Percentiles rank a stretch among this genome's conserved stretches.
Evolutionary conservation across 37 sponge, comb jelly and placozoan genomes (phyloP).

Genomic region (Cladorhizidae sp.): DNA sequence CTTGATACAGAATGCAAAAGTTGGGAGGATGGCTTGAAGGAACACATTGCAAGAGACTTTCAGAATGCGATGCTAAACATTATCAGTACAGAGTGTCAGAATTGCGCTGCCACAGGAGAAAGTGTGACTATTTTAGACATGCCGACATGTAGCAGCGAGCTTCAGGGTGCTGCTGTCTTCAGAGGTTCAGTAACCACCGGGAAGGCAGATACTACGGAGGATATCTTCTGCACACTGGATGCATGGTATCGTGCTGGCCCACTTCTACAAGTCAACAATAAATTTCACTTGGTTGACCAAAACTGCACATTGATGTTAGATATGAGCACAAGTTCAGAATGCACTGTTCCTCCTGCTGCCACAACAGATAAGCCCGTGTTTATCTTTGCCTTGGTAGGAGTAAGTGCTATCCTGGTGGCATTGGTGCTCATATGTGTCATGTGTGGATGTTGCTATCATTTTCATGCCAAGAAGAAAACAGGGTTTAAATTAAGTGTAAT

Average conservation of each 20-base stretch:
- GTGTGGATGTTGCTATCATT: too few species aligned
- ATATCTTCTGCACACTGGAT: constrained; percentile 13
- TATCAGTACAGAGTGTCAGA: background rate
- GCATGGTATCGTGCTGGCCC: constrained; percentile 15
- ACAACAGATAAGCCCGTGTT: too few species aligned
- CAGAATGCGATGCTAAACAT: background rate
- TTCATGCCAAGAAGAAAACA: too few species aligned
- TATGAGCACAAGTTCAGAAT: background rate
- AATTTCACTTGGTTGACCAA: background rate
- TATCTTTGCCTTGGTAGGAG: too few species aligned
- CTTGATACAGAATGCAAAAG: background rate
- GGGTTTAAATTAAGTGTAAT: too few species aligned
- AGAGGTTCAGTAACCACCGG: constrained; percentile 2
- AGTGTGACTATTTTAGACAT: background rate
- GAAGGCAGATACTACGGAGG: background rate
- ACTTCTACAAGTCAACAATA: constrained; percentile 1
- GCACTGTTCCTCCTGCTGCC: too few species aligned
- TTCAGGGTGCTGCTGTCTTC: constrained; percentile 7
- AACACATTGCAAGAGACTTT: constrained; percentile 7
- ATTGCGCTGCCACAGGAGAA: background rate
- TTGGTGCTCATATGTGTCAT: too few species aligned
- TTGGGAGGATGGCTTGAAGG: constrained; percentile 2
- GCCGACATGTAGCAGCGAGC: constrained; percentile 5
- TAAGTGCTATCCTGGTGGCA: too few species aligned
- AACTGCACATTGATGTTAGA: background rate